Conservation (phyloP, 2,888 invertebrate species). For the Acrocyrtus sp. region DNA sequence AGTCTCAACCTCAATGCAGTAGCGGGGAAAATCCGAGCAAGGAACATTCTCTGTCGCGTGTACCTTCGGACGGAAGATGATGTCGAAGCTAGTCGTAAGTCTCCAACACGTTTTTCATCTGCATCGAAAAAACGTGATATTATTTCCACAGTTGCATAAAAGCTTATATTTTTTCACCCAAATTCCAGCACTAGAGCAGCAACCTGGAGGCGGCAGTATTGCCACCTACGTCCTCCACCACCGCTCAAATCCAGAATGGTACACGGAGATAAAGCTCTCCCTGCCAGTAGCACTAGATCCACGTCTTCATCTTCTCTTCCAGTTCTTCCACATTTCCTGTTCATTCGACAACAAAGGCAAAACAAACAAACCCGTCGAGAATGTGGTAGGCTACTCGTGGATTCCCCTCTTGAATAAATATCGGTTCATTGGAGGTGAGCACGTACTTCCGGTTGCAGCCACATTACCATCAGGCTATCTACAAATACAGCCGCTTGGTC, state of each 20-base stretch:
- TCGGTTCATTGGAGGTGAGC: slow-evolving; percentile 80
- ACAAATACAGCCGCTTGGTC: slow-evolving; percentile 86
- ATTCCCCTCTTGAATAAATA: slow-evolving; percentile 81
- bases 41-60: slow-evolving; percentile 92
- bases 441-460: slow-evolving; percentile 85
- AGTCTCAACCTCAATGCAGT: slow-evolving; percentile 83
- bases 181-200: slow-evolving; percentile 58
- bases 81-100: slow-evolving; percentile 70
- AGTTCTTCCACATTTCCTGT: slow-evolving; percentile 95
- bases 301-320: slow-evolving; percentile 92
- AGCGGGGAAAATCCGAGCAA: slow-evolving; percentile 73
- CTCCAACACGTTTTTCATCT: no score
- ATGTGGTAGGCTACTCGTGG: slow-evolving; percentile 95
- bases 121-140: not conserved
- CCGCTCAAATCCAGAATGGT: slow-evolving; percentile 88
- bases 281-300: slow-evolving; percentile 86
- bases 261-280: slow-evolving; percentile 92
- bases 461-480: slow-evolving; percentile 90
- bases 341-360: slow-evolving; percentile 71
- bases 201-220: slow-evolving; percentile 57
- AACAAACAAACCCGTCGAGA: slow-evolving; percentile 69
- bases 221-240: slow-evolving; percentile 76
- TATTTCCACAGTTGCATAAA: no score
- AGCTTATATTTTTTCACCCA: no score
- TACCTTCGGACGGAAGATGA: slow-evolving; percentile 87